Conservation (phyloP, 2,888 invertebrate species). For the Hemaris fuciformis region DNA sequence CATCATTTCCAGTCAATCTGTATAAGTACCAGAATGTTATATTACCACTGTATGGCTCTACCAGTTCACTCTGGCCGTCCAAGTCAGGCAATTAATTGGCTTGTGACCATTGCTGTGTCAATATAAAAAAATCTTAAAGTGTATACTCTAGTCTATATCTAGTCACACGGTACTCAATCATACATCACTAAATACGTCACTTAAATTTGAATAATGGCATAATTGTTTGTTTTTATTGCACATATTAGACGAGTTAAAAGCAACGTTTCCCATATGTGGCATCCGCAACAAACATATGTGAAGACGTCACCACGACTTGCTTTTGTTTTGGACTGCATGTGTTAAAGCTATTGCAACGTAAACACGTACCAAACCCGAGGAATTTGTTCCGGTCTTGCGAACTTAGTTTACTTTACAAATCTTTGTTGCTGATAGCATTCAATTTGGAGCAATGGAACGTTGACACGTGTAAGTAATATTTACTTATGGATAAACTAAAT, state of each 20-base stretch:
- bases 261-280: conserved; percentile 37
- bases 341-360: conserved; percentile 12
- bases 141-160: background rate
- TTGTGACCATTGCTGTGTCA: no score
- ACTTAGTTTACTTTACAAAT: conserved; percentile 24
- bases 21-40: no score
- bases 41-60: no score
- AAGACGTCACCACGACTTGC: conserved; percentile 40
- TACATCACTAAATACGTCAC: background rate
- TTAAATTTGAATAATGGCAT: background rate
- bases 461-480: background rate
- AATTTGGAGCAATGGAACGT: conserved; percentile 5
- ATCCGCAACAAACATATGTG: conserved; percentile 45
- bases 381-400: conserved; percentile 44
- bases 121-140: no score
- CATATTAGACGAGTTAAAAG: conserved; percentile 5
- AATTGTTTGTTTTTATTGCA: background rate
- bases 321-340: conserved; percentile 31
- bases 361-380: conserved; percentile 21
- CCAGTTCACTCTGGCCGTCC: no score
- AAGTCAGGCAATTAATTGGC: no score
- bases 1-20: no score
- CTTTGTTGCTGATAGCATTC: conserved; percentile 17
- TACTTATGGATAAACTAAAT: background rate
- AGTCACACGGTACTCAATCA: conserved; percentile 1